Evolutionary conservation across 2,888 invertebrate genomes (phyloP), one percentile per base, ranked within the genome.

Genomic region (Mellilla xanthometata): DNA sequence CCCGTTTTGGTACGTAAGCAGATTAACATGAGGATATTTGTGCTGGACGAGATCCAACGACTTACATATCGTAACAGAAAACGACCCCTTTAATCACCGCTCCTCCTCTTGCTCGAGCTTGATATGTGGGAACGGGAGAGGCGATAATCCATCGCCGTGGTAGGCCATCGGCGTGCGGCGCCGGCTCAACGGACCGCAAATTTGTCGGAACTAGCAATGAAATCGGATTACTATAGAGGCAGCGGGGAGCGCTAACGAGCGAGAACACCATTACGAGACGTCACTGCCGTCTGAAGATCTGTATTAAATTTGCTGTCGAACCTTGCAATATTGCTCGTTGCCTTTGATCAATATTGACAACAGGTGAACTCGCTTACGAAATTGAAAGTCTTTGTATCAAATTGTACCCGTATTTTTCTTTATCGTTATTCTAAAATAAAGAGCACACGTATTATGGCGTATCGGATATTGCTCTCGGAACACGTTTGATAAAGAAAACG

Each of bases 131-230:
- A 70, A 59, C 39, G 65, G 54, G 71, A 74, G 30, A 49, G 62
- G 58, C 49, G 60, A 67, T 70, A 70, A 72, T 73, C 70, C 67
- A 71, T 73, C 71, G 65, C 70, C 71, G 49, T 60, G 59, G 72
- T 63, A 62, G 65, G 58, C 67, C 65, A 60, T 62, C 58, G 59
- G 58, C 59, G 54, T 59, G 67, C 64, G 69, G 71, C 62, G 67
- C 60, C 63, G 72, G 75, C 64, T 75, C 76, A 76, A 70, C 77
- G 69, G 76, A 80, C 85, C 83, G 83, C 83, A 86, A 87, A 87
- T 86, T 85, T 81, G 81, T 81, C 77, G 81, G 78, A 80, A 81
- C 78, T 79, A 77, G 71, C 78, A 76, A 75, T 80, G 83, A 78
- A 84, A 84, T 83, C 81, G 76, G 82, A 86, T 87, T 84, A 86